Percentiles rank a stretch among this genome's conserved stretches.
Conservation (phyloP, 2,888 invertebrate species). For the Drosophila mimica region DNA sequence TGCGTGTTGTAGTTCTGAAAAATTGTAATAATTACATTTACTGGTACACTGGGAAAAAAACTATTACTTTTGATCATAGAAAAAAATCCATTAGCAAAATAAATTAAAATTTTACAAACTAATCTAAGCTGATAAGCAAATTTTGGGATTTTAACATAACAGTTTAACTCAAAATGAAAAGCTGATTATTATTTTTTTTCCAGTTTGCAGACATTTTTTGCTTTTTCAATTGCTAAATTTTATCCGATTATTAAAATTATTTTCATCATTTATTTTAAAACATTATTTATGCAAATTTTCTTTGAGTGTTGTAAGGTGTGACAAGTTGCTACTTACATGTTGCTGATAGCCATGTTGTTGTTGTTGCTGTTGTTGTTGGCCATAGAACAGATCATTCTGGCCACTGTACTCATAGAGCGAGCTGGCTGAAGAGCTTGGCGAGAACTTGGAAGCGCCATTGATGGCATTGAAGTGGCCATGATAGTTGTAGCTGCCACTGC, state of each 20-base stretch:
- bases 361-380: conserved; percentile 67
- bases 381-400: conserved; percentile 70
- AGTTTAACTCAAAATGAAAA: too few species aligned
- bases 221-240: too few species aligned
- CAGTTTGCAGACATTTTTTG: too few species aligned
- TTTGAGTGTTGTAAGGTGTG: background rate
- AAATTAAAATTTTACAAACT: background rate
- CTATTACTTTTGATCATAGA: background rate
- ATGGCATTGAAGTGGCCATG: conserved; percentile 85
- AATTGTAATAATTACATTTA: background rate
- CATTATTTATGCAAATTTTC: too few species aligned
- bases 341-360: conserved; percentile 77
- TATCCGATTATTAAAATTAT: too few species aligned
- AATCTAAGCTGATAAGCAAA: background rate
- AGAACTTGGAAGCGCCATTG: conserved; percentile 70
- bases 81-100: background rate
- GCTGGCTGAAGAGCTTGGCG: conserved; percentile 79
- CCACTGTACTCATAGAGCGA: conserved; percentile 84
- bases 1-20: conserved; percentile 78
- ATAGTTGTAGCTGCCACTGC: conserved; percentile 75
- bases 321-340: conserved; percentile 74
- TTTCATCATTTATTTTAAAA: too few species aligned
- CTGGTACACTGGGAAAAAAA: background rate
- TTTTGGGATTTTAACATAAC: too few species aligned
- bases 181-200: too few species aligned